phyloP scores from a whole-genome alignment of 2,797 vertebrate species.

The Choloepus didactylus region DNA sequence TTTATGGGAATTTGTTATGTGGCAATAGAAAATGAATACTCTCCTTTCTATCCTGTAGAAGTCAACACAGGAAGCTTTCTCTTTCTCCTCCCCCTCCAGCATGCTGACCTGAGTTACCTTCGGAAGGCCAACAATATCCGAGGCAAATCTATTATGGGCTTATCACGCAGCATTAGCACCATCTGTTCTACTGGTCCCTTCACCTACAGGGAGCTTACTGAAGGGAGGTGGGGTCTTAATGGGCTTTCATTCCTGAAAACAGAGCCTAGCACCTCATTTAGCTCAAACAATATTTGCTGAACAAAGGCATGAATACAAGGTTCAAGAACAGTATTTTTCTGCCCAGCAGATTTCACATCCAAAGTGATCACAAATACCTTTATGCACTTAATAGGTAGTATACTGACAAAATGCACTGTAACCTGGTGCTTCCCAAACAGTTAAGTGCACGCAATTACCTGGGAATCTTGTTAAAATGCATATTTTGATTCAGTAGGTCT shows the following conservation, averaged over 20 bases:
- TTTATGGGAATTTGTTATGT: neutral
- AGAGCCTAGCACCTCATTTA: neutral
- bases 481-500: neutral
- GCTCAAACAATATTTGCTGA: neutral
- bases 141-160: neutral
- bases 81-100: neutral
- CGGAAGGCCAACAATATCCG: neutral
- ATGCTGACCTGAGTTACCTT: neutral
- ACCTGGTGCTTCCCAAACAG: neutral
- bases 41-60: neutral
- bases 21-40: neutral
- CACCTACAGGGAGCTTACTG: neutral
- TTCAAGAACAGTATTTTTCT: neutral
- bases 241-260: neutral
- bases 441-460: neutral
- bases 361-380: neutral
- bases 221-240: neutral
- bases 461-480: neutral
- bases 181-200: neutral
- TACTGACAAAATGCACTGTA: neutral
- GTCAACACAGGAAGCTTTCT: neutral
- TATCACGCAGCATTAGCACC: too few species aligned
- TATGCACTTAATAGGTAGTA: neutral
- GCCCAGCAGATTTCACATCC: neutral
- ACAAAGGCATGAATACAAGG: neutral